These are phyloP conservation scores for Lepidurus apus DNA, from an alignment of 1,140 invertebrate genomes.

Conservation along the genomic window DNA sequence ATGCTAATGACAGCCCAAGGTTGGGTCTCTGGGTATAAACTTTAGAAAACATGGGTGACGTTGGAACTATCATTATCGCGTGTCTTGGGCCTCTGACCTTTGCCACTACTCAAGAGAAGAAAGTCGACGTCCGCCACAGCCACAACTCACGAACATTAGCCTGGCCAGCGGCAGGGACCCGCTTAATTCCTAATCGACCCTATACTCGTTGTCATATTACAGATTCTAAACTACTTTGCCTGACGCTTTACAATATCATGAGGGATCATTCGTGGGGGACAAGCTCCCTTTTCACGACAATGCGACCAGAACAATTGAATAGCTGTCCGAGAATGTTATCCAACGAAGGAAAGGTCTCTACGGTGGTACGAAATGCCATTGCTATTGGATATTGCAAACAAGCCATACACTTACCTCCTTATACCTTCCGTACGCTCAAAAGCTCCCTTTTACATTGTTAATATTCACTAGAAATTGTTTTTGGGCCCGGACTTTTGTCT, in stretches of 20 bases:
- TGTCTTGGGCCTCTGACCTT: conserved; percentile 6
- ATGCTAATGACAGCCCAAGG: conserved; percentile 1
- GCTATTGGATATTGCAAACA: too few relatives aligned
- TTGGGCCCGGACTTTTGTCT: background rate
- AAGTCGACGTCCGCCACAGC: background rate
- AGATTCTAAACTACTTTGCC: background rate
- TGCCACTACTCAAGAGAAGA: conserved; percentile 4
- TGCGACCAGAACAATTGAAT: background rate
- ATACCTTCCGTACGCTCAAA: too few relatives aligned
- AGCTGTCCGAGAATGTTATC: background rate
- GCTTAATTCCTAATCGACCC: background rate
- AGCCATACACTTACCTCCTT: too few relatives aligned
- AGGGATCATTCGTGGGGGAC: too few relatives aligned
- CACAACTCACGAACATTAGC: background rate
- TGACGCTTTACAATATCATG: background rate
- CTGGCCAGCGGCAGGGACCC: background rate
- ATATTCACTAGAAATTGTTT: too few relatives aligned
- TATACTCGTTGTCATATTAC: background rate
- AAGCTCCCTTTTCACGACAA: too few relatives aligned
- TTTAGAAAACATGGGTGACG: background rate
- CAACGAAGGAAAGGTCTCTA: background rate
- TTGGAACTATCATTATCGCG: conserved; percentile 11
- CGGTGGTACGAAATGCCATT: background rate
- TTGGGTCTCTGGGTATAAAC: background rate
- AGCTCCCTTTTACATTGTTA: too few relatives aligned